Percentiles rank a stretch among this genome's conserved stretches.
phyloP scores from a whole-genome alignment of 2,113 vertebrate species.

The Eptatretus burgeri region DNA sequence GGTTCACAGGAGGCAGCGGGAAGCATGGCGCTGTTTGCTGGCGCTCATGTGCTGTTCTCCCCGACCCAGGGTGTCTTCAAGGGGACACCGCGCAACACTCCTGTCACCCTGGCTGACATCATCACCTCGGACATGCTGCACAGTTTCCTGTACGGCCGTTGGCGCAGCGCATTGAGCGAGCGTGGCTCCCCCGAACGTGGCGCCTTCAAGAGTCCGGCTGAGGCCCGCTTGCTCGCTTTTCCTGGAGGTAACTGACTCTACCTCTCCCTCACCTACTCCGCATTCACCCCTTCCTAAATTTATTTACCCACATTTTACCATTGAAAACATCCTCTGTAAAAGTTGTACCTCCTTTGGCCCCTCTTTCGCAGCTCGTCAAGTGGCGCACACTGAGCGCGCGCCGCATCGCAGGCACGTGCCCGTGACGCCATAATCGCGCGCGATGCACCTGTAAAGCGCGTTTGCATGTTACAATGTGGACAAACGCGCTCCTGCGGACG shows the following conservation, averaged over 20 bases:
- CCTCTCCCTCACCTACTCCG: slow-evolving; percentile 11
- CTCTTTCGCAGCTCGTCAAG: slow-evolving; percentile 8
- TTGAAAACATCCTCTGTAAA: neutral
- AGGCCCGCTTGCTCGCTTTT: neutral
- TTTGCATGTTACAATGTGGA: no score
- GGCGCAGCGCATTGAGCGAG: slow-evolving; percentile 71
- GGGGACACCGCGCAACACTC: no score
- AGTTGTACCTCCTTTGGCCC: neutral
- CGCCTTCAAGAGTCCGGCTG: neutral
- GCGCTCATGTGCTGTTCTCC: slow-evolving; percentile 39
- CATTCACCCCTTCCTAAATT: slow-evolving; percentile 15
- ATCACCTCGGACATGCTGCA: slow-evolving; percentile 89
- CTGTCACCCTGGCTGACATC: slow-evolving; percentile 37
- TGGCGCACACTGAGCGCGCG: no score
- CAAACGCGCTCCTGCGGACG: no score
- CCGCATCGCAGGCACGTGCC: no score
- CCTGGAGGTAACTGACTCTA: slow-evolving; percentile 2
- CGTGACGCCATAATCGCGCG: no score
- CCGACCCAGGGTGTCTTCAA: no score
- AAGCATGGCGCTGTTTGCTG: slow-evolving; percentile 46
- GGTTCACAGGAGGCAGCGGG: slow-evolving; percentile 69
- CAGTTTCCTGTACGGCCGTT: slow-evolving; percentile 80
- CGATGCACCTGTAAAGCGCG: no score
- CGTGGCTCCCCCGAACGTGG: slow-evolving; percentile 14
- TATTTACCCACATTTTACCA: slow-evolving; percentile 13